Base-by-base conservation (phyloP, 2,888 invertebrate genomes). In the Tricholauxania praeusta region DNA sequence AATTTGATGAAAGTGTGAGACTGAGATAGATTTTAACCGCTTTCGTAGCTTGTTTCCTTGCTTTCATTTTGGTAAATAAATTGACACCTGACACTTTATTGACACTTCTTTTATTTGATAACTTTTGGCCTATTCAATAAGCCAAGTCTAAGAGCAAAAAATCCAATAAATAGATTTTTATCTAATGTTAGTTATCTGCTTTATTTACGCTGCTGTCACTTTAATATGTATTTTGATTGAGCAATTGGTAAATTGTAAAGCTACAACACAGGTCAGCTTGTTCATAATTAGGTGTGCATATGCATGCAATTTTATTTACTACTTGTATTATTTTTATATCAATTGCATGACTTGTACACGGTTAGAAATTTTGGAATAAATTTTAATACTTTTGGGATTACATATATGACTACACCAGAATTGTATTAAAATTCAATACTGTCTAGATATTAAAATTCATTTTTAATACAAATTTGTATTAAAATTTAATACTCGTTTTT, bases 1-100 rank as follows among this genome's bases (percentile, higher is more conserved):
- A 7, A 4, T 0, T 10, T 6, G 39, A 10, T 39, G 39, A 8
- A 10, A 39, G 10, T 39, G 39, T 39, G 39, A 39, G 39, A 55
- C 12, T 55, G n/a, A 12, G 55, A 55, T n/a, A n/a, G 55, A 17
- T 55, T n/a, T 55, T 19, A 19, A 2, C n/a, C 19, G 15, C 17
- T 55, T 55, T 55, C 55, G 12, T 55, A 17, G n/a, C 22, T 15
- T 55, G 12, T 22, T 3, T 55, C 22, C 19, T 22, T 55, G 6
- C 6, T 12, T 19, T 4, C 17, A 55, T 55, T 55, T 19, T 55
- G 12, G 22, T n/a, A 12, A 55, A 55, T 55, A 55, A n/a, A 15
- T 55, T 19, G 55, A 19, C 19, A 55, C 55, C 14, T 71, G 71
- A 57, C 64, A 55, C n/a, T 59, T 49, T 63, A 55, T 71, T 71